A percentile compares a stretch with the other conserved stretches of the same genome.
Conservation (phyloP, 2,113 vertebrate species). For the Channa maculata region DNA sequence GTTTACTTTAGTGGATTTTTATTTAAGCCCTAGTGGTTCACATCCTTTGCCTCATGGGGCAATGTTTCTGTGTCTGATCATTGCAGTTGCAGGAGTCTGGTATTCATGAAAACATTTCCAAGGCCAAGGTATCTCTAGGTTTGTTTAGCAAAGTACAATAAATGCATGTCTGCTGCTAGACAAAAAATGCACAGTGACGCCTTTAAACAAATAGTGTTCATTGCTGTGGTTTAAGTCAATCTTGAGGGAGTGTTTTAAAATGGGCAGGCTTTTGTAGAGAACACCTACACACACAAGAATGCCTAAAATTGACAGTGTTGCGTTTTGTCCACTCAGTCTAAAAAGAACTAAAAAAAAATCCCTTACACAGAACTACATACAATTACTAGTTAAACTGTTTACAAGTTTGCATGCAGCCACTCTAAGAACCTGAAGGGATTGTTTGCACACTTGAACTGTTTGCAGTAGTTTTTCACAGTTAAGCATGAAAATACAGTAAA, state of each 20-base stretch:
- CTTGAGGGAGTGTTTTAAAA: background rate
- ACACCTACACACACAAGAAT: background rate
- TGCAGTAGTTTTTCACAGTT: no score
- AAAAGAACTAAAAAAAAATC: background rate
- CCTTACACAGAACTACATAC: background rate
- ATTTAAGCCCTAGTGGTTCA: background rate
- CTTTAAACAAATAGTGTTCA: background rate
- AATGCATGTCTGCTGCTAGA: background rate
- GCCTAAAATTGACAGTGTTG: background rate
- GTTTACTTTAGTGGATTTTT: background rate
- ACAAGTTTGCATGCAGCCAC: background rate
- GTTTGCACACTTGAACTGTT: no score
- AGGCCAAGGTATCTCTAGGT: constrained; percentile 23
- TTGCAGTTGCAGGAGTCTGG: background rate
- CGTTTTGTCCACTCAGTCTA: background rate
- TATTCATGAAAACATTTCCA: constrained; percentile 12
- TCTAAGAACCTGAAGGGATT: background rate
- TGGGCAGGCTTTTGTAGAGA: background rate
- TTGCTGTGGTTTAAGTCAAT: constrained; percentile 6
- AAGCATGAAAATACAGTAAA: background rate
- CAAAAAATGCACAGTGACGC: background rate
- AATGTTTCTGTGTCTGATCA: background rate
- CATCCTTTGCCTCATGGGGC: constrained; percentile 1
- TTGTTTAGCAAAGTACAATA: constrained; percentile 20
- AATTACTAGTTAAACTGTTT: background rate